Evolutionary conservation across 1,140 invertebrate species (phyloP), one percentile per base, ranked within the genome.

Genomic region (Bombus consobrinus): DNA sequence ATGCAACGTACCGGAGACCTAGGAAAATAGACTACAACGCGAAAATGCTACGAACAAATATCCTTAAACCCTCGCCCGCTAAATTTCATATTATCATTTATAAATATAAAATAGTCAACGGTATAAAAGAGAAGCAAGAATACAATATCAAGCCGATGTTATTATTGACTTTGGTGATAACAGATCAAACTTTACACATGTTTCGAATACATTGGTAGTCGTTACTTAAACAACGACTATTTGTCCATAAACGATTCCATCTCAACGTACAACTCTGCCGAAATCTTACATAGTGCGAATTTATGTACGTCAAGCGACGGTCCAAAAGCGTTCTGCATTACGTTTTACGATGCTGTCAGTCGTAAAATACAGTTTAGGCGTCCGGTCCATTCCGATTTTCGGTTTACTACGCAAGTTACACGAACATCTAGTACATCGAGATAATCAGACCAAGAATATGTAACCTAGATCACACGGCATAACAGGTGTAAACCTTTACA

Each of bases 341-440:
- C 74, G 75, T 82, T 90, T 90, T 90, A 90, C 82, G 89, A 87
- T 25, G 6, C 73, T 85, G 75, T 47, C 69, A 76, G 85, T 87
- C 86, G 88, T 90, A 90, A 90, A 90, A 85, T 81, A 79, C 62
- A 89, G 89, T 87, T 89, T 89, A 81, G 82, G 57, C 71, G 74
- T 71, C 64, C 59, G 81, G 62, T 89, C 83, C 66, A 80, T 85
- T 80, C 78, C 81, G 87, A 53, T 90, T 87, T 87, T 90, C 75
- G 74, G 78, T 57, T 68, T 39, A 78, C n/a, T 72, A 79, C 62
- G 72, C 71, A 76, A 78, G 78, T 84, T 79, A 53, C 43, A 34
- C 79, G 69, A 62, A 68, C 71, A 81, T 80, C 75, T 72, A 80
- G 79, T 82, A 78, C 72, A 87, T 69, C 59, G 57, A 62, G 64